A percentile compares a stretch with the other conserved stretches of the same genome.
phyloP scores from a whole-genome alignment of 2,113 vertebrate species.

The Steatornis caripensis region DNA sequence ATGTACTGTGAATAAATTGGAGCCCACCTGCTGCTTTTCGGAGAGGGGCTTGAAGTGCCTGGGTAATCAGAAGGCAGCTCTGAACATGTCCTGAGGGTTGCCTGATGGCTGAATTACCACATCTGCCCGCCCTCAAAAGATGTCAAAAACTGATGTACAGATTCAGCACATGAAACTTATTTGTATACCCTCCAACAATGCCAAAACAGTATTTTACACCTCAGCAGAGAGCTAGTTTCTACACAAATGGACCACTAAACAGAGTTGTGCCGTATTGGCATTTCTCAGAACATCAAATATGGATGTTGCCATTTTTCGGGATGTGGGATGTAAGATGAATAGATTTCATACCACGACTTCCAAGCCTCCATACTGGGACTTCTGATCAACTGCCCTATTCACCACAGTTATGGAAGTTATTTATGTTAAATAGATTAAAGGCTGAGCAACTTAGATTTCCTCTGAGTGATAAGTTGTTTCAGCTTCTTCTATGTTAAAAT shows the following conservation, averaged over 20 bases:
- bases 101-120: background rate
- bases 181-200: background rate
- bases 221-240: background rate
- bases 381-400: constrained; percentile 31
- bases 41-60: background rate
- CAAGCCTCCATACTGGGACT: constrained; percentile 24
- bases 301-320: background rate
- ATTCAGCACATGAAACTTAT: background rate
- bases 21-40: background rate
- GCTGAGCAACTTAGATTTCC: background rate
- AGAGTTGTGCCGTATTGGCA: background rate
- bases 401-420: constrained; percentile 33
- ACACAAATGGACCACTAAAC: background rate
- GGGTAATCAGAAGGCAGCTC: background rate
- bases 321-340: constrained; percentile 23
- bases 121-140: background rate
- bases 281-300: background rate
- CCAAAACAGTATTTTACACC: background rate
- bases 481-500: background rate
- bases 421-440: constrained; percentile 37
- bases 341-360: constrained; percentile 50
- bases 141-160: background rate
- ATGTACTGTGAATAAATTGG: background rate
- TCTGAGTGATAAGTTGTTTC: background rate
- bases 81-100: background rate